Base-by-base conservation (phyloP, 2,888 invertebrate genomes). In the Plebejus melissa region DNA sequence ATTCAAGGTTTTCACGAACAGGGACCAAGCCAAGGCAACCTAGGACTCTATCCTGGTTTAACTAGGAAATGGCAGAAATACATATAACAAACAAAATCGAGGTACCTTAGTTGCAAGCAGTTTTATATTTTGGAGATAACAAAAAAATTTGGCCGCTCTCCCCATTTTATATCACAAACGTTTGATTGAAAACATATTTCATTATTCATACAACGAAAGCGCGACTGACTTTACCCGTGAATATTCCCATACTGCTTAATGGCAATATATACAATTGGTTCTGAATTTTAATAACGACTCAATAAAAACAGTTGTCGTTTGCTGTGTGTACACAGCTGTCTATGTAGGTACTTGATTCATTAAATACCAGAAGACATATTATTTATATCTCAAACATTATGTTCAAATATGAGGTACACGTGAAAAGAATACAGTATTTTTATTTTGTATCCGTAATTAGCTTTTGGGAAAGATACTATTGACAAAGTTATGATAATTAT, bases 241-340 rank as follows among this genome's bases (percentile, higher is more conserved):
- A 79, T 78, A 79, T 76, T 78, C 76, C 58, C 78, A 77, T 74
- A 80, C 80, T 79, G 80, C 32, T 50, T 50, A 50, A 28, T 13
- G 46, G 72, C 28, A 32, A 72, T 70, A 41, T n/a, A 41, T 72
- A 54, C 72, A 72, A 50, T 22, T 72, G 46, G 54, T 32, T 50
- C 72, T n/a, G 50, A 54, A 54, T 72, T 50, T 72, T 32, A 78
- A 79, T 79, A 78, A 76, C 76, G 77, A 72, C 28, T 79, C 80
- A 79, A 80, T 79, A 79, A 78, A 76, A 77, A 75, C 78, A 78
- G 77, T 77, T 80, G 74, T 76, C 74, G 38, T 74, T 76, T 74
- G 74, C 75, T 79, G 79, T 81, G 77, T 81, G 77, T 79, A 76
- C 81, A 81, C 81, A 81, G 80, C 78, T 81, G 81, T 71, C 41